Percentiles rank a stretch among this genome's conserved stretches.
phyloP scores from a whole-genome alignment of 2,113 vertebrate species.

The Glaucomys volans region DNA sequence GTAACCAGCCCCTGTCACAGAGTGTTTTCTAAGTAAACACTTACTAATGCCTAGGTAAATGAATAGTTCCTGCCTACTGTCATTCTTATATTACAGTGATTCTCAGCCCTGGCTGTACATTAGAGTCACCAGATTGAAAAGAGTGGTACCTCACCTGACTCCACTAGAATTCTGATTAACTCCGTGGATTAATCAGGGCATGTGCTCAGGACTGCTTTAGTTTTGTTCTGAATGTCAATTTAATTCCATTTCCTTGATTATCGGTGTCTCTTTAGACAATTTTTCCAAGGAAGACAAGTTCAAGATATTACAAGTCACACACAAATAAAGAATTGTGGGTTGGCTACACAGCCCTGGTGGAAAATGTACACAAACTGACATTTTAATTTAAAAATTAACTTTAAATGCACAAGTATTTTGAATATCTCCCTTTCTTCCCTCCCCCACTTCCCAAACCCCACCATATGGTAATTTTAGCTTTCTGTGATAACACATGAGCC shows the following conservation, averaged over 20 bases:
- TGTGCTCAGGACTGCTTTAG: neutral
- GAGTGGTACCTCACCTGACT: neutral
- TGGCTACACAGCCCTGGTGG: neutral
- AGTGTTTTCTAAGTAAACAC: slow-evolving; percentile 50
- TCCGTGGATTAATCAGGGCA: neutral
- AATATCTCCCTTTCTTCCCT: neutral
- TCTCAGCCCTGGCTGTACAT: neutral
- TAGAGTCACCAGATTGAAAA: neutral
- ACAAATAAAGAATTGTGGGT: neutral
- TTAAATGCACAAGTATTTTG: neutral
- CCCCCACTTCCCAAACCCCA: rapidly evolving
- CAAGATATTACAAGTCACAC: neutral
- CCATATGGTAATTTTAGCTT: neutral
- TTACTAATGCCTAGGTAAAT: neutral
- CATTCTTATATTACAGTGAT: neutral
- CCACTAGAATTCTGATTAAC: neutral
- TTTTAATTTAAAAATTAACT: slow-evolving; percentile 20
- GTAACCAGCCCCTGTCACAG: neutral
- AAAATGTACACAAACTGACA: neutral
- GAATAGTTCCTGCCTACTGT: neutral
- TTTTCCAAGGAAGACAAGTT: neutral
- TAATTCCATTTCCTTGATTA: neutral
- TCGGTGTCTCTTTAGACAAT: neutral
- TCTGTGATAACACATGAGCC: neutral
- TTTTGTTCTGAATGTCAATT: neutral